Percentiles rank a stretch among this genome's conserved stretches.
These are phyloP conservation scores for Lophotis ruficrista DNA, from an alignment of 2,113 vertebrate genomes.

Conservation along the genomic window DNA sequence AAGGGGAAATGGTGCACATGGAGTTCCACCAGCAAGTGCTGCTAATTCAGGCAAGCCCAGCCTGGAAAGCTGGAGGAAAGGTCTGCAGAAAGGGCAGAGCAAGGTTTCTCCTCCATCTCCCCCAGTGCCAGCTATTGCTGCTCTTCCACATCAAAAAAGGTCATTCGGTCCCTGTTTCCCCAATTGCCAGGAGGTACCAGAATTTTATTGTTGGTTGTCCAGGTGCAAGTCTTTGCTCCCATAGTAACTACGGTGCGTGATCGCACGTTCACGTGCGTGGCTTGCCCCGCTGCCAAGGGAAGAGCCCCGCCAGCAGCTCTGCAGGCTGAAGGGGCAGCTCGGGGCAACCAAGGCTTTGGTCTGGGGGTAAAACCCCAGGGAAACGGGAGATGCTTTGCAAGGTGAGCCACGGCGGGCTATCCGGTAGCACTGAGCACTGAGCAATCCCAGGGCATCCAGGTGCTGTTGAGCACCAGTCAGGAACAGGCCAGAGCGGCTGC, in stretches of 20 bases:
- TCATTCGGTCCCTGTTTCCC: neutral
- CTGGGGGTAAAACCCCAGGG: neutral
- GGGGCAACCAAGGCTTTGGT: neutral
- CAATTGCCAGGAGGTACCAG: neutral
- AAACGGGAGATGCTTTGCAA: neutral
- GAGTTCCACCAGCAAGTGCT: neutral
- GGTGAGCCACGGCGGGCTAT: rapidly evolving
- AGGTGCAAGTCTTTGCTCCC: neutral
- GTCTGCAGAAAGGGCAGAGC: neutral
- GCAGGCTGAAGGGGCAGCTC: neutral
- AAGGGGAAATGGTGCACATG: neutral
- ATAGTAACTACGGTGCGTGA: rapidly evolving
- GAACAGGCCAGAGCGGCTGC: neutral
- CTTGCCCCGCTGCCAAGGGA: neutral
- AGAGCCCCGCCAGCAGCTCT: neutral
- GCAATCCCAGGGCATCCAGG: neutral
- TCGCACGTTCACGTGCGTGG: neutral
- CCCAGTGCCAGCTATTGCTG: neutral
- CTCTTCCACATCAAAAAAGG: neutral
- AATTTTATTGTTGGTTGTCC: neutral
- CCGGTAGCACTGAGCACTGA: neutral
- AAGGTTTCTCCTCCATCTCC: neutral
- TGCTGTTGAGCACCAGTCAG: neutral
- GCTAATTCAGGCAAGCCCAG: neutral
- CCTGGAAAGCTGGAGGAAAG: neutral